phyloP scores from a whole-genome alignment of 2,797 vertebrate genomes.

The Ceyx erithaca region DNA sequence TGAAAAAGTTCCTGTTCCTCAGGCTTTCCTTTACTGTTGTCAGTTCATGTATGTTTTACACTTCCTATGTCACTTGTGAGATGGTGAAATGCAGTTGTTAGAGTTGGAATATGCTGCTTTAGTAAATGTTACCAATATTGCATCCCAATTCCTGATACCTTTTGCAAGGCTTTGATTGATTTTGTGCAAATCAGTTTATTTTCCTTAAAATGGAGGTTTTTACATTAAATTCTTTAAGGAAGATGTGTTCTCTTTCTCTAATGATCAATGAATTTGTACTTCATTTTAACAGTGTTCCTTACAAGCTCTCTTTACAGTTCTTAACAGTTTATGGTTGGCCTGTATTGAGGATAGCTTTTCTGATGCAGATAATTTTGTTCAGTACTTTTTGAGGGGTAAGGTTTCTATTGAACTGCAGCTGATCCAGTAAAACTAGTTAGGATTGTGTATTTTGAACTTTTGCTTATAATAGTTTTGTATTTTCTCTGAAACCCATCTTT shows the following conservation, averaged over 20 bases:
- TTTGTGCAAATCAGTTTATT: not conserved
- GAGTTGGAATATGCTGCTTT: not conserved
- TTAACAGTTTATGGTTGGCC: not conserved
- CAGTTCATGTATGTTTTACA: not conserved
- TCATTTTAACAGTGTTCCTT: not conserved
- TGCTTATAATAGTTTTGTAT: not conserved
- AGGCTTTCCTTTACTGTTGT: not conserved
- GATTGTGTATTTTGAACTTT: not conserved
- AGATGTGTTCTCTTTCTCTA: not conserved
- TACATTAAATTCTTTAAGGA: not conserved
- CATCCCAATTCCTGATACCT: not conserved
- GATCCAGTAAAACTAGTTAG: not conserved
- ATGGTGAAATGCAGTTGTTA: not conserved
- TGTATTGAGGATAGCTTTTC: not conserved
- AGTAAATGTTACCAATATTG: fast-evolving
- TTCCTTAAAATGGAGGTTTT: not conserved
- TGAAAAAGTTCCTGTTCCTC: not conserved
- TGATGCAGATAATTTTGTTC: not conserved
- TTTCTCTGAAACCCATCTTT: conserved; percentile 5
- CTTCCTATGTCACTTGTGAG: not conserved
- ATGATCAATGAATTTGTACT: not conserved
- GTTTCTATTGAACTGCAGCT: not conserved
- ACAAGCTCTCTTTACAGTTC: not conserved
- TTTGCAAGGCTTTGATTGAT: not conserved
- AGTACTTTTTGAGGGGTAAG: not conserved